Evolutionary conservation across 1,140 invertebrate genomes (phyloP), one percentile per base, ranked within the genome.

Genomic region (Camponotus floridanus): DNA sequence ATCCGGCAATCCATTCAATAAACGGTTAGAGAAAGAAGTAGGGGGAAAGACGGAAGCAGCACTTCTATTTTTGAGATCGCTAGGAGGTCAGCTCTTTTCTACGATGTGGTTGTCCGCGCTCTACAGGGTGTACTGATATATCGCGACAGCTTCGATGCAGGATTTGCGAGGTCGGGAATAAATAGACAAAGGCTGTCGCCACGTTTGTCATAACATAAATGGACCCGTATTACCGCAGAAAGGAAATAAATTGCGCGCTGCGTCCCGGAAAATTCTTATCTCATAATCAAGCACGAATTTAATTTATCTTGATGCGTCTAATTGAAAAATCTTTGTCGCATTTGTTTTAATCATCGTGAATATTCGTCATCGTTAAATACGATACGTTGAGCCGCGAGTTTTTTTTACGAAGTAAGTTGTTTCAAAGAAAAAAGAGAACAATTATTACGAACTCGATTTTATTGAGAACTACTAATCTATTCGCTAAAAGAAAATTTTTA

Each of bases 1-100:
- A 74, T 59, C 31, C 68, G 18, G 5, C 18, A 48, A 55, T 71
- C 51, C 70, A 73, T 73, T 74, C 21, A 42, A 59, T 55, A 42
- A 18, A 18, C 5, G 48, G 48, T 51, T 51, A 51, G 13, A 3
- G 39, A 9, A 8, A n/a, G 13, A 4, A 9, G 13, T 0, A 8
- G 6, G 26, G 15, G n/a, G 36, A 3, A 71, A n/a, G 39, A 33
- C 2, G 21, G 31, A 59, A 59, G 33, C 4, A 18, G 33, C 15
- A 59, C n/a, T 74, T 74, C n/a, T 61, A 74, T 59, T 74, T 74
- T 74, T 61, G 21, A 74, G 36, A 74, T 74, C 55, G 13, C 55
- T 51, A 18, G 33, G n/a, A 74, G 51, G 55, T 74, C 71, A 39
- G n/a, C n/a, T 18, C 71, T 61, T 74, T 39, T 74, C 59, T 36